Evolutionary conservation across 1,140 invertebrate genomes (phyloP), one percentile per base, ranked within the genome.

Genomic region (Chelonus insularis): DNA sequence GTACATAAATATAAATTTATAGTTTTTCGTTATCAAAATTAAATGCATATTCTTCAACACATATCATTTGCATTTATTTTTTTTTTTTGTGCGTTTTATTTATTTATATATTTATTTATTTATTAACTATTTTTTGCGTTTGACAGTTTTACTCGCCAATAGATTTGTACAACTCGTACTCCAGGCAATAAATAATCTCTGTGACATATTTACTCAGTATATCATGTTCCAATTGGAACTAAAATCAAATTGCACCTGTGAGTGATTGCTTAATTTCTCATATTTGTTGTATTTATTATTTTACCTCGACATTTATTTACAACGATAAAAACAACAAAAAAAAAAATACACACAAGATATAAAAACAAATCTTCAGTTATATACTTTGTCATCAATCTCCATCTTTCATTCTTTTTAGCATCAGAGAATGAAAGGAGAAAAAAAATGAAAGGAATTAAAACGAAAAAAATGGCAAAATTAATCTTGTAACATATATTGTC

Each of bases 81-180:
- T n/a, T 39, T 14, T 14, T 12, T 14, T 14, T 39, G n/a, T 39
- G n/a, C 37, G n/a, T 3, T 12, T 12, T 39, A 39, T 39, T 39
- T 39, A 39, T 39, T 39, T n/a, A n/a, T 5, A 5, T 39, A 7
- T 39, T 39, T 39, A 12, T 11, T 39, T 39, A 12, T 39, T 39
- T 5, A 12, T n/a, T n/a, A 12, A 39, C 37, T 39, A 12, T 39
- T 39, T 14, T 12, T 12, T 39, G 14, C 37, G n/a, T n/a, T 14
- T 39, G 37, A 39, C 37, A 39, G 73, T 72, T 74, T 73, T 72
- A 73, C 72, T 73, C 72, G 59, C 70, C 70, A 74, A 74, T 74
- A 74, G 73, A 74, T 67, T 68, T 66, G 70, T 59, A 73, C 73
- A n/a, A n/a, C n/a, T n/a, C n/a, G n/a, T 74, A 74, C 68, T 66